Evolutionary conservation across 2,797 vertebrate species (phyloP), one percentile per base, ranked within the genome.

Genomic region (Acanthornis magna): DNA sequence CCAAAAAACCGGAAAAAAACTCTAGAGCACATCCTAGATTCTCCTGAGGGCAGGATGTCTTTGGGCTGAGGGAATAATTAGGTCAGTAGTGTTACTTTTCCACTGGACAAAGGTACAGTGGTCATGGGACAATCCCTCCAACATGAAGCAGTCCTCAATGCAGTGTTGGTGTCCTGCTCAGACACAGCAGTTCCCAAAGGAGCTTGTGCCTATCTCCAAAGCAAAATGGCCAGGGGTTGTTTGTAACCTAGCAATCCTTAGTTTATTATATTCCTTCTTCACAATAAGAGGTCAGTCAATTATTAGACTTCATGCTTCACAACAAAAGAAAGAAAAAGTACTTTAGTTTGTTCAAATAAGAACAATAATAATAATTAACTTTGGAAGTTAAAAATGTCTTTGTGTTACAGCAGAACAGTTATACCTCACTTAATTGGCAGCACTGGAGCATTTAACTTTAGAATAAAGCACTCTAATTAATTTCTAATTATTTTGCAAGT

Each of bases 1-100:
- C 6, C 10, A 54, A 34, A 61, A 58, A 70, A 20, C 3, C 0
- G 3, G 0, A 7, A n/a, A 16, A 63, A 53, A 13, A 20, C 9
- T 38, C 51, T 51, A 16, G 48, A 83, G 30, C 3, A 29, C 19
- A 20, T 25, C 22, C 11, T 14, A 43, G 23, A 29, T 61, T 34
- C 16, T 88, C 14, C 65, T 73, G 53, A 92, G 47, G 13, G 6
- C 19, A 88, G 15, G 25, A 47, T 42, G 5, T 12, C 40, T 80
- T 70, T 42, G 29, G 16, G 16, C 7, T 61, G 34, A 26, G 57
- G 32, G 29, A 86, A 38, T 7, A 62, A 47, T 25, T 54, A 38
- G 8, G 7, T 38, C 60, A 67, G 15, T 40, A 34, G 13, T 2
- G 3, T 8, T 78, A 15, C 12, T 42, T 78, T 91, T 85, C 13